Evolutionary conservation across 1,140 invertebrate genomes (phyloP).

Genomic region (Platorchestia sp.): DNA sequence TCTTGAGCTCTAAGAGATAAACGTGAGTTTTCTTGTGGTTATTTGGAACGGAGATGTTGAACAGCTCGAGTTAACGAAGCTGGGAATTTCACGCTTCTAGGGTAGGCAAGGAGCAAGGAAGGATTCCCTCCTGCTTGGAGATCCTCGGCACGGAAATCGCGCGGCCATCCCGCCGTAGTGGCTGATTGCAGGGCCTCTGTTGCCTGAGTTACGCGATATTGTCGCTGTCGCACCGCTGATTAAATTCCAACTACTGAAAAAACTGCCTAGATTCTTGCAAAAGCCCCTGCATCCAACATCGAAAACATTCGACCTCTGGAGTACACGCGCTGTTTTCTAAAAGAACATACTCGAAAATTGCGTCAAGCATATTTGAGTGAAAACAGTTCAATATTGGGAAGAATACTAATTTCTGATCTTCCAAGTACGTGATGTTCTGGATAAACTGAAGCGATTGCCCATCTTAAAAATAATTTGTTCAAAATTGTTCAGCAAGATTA

Average conservation of each 20-base stretch:
- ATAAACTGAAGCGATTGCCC: background rate
- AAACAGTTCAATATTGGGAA: background rate
- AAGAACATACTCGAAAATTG: no score
- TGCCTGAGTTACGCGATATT: slow-evolving; percentile 6
- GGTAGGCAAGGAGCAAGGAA: background rate
- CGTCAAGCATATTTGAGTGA: background rate
- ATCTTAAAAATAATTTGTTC: no score
- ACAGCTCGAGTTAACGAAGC: background rate
- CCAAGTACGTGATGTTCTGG: background rate
- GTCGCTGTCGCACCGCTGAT: background rate
- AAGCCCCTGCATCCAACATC: background rate
- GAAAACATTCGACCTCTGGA: background rate
- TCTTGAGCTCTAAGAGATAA: background rate
- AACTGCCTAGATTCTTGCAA: background rate
- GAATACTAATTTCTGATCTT: background rate
- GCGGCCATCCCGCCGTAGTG: background rate
- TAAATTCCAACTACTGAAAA: background rate
- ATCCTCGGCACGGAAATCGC: background rate
- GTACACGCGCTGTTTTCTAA: background rate
- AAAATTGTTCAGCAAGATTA: no score
- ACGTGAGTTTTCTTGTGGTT: background rate
- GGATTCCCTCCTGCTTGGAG: background rate
- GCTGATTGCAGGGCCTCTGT: background rate
- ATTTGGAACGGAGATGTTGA: background rate
- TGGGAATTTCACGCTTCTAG: background rate